Evolutionary conservation across 2,113 vertebrate species (phyloP), one percentile per base, ranked within the genome.

Genomic region (Setophaga coronata): DNA sequence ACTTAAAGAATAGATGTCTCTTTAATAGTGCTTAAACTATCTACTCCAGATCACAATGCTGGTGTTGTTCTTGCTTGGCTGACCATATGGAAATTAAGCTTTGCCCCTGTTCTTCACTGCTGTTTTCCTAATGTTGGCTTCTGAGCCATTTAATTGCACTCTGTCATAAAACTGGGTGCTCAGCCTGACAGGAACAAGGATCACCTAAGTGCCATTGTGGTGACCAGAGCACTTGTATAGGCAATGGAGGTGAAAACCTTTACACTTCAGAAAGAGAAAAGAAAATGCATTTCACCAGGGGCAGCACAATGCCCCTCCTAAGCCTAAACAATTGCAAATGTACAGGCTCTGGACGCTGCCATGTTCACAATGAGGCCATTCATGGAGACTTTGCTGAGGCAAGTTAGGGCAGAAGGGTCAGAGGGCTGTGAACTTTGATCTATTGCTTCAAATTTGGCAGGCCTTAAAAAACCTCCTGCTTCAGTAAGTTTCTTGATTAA

Each of bases 401-500:
- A 76, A 93, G 82, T 86, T 85, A 89, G 96, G 95, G 89, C 95
- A 81, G 25, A 71, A 88, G 93, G 95, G 96, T 93, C 89, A 92
- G 82, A 85, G 96, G 96, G 89, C 96, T 95, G 2, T 81, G 96
- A 98, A 97, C 97, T 97, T 95, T 97, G 96, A 98, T 97, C 97
- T 94, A 78, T 28, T 47, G 71, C 86, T 96, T 97, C 95, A 95
- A 64, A 97, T 90, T 74, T 97, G 97, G 92, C 93, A 96, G 84
- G 79, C 87, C 84, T 93, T 93, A 66, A 92, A 92, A 96, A 94
- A 81, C 76, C 93, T 97, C 96, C 93, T 97, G 95, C 96, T 97
- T 97, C 97, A 97, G 82, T 97, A 95, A 90, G 87, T 96, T 96
- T 80, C 96, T 97, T 96, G 97, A 97, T 96, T 96, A 96, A 97